Conservation (phyloP, 2,113 vertebrate genomes). For the Pedionomus torquatus region DNA sequence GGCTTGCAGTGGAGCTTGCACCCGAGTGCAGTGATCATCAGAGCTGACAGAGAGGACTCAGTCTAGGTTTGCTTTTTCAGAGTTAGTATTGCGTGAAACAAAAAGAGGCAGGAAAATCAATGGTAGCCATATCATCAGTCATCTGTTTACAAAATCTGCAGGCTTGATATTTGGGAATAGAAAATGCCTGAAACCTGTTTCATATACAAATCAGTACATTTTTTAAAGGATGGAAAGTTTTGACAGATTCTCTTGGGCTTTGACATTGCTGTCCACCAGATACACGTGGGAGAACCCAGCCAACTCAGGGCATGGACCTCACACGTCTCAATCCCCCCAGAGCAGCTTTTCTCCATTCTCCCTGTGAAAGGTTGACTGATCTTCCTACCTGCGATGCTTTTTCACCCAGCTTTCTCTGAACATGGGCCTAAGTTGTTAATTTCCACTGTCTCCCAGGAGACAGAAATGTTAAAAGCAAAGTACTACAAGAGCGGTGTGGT, state of each 20-base stretch:
- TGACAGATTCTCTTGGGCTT: not conserved
- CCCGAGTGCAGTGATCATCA: not conserved
- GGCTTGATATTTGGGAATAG: not conserved
- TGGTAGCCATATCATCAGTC: fast-evolving
- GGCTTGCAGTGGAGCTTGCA: not conserved
- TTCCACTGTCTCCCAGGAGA: not conserved
- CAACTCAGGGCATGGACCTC: not conserved
- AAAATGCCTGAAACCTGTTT: not conserved
- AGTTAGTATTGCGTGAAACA: not conserved
- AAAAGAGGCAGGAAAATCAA: not conserved
- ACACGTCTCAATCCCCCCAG: fast-evolving
- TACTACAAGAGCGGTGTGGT: not conserved
- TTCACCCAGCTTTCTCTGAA: not conserved
- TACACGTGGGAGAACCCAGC: not conserved
- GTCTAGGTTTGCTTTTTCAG: not conserved
- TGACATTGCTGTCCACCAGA: not conserved
- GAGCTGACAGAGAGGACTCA: not conserved
- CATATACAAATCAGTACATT: not conserved
- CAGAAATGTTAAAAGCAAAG: not conserved
- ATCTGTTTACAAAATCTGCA: not conserved
- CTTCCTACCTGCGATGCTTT: not conserved
- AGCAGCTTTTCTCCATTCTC: not conserved
- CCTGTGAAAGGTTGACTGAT: not conserved
- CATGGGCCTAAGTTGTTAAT: not conserved
- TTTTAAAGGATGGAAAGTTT: not conserved